Evolutionary conservation across 2,113 vertebrate genomes (phyloP).

Genomic region (Spermophilus dauricus): DNA sequence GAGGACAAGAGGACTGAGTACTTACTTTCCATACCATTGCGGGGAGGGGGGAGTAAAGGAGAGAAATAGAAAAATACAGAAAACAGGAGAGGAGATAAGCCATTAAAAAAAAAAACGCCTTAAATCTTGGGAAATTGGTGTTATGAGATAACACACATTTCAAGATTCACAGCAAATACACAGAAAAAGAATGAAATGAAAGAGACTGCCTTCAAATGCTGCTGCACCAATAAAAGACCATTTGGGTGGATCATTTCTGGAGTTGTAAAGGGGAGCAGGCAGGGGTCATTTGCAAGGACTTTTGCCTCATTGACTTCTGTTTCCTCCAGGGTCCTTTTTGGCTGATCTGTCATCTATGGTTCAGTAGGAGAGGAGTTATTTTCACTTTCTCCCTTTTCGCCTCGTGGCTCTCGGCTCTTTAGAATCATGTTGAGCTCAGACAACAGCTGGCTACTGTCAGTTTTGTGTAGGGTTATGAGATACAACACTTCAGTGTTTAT

Average conservation of each 20-base stretch:
- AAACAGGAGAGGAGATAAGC: not conserved
- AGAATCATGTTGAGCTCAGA: slow-evolving; percentile 73
- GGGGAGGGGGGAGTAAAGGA: accelerated
- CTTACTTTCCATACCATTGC: not conserved
- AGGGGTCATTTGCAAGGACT: slow-evolving; percentile 81
- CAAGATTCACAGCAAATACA: not conserved
- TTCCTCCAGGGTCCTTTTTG: slow-evolving; percentile 77
- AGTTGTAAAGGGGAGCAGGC: slow-evolving; percentile 11
- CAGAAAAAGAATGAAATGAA: not conserved
- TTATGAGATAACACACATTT: not conserved
- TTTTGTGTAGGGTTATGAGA: slow-evolving; percentile 77
- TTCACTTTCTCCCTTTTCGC: slow-evolving; percentile 74
- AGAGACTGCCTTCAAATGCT: not conserved
- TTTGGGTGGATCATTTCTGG: slow-evolving; percentile 24
- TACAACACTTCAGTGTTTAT: slow-evolving; percentile 64
- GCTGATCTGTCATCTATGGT: slow-evolving; percentile 80
- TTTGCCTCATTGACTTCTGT: slow-evolving; percentile 80
- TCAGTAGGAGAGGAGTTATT: slow-evolving; percentile 78
- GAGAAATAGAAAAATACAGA: not conserved
- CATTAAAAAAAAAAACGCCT: not conserved
- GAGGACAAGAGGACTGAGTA: not conserved
- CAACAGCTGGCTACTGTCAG: slow-evolving; percentile 84
- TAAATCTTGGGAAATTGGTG: not conserved
- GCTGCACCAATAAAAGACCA: not conserved
- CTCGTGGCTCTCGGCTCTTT: slow-evolving; percentile 70